Conservation (phyloP, 1,140 invertebrate genomes). For the Leptinotarsa defecta region DNA sequence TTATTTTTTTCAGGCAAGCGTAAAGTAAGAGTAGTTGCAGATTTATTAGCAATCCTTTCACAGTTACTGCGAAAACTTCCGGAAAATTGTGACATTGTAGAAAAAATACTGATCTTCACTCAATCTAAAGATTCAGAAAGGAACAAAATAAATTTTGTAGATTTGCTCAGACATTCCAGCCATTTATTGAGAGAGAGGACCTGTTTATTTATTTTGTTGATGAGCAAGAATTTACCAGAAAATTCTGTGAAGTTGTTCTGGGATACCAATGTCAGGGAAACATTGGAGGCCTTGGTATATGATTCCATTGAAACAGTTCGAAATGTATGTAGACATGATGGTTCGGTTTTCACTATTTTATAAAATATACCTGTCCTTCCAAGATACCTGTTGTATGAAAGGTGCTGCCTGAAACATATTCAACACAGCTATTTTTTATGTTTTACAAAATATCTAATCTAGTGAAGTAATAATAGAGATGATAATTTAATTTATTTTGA, state of each 20-base stretch:
- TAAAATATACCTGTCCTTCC: too few species aligned
- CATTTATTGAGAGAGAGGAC: slow-evolving; percentile 65
- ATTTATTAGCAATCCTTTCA: slow-evolving; percentile 73
- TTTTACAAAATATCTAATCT: too few species aligned
- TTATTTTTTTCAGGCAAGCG: slow-evolving; percentile 62
- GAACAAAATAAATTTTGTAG: slow-evolving; percentile 61
- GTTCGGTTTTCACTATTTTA: too few species aligned
- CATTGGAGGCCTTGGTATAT: slow-evolving; percentile 60
- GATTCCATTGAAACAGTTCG: slow-evolving; percentile 60
- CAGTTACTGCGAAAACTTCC: slow-evolving; percentile 75
- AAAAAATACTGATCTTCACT: slow-evolving; percentile 67
- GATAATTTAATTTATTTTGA: too few species aligned
- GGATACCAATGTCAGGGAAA: slow-evolving; percentile 60
- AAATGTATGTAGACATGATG: slow-evolving; percentile 55
- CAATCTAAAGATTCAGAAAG: slow-evolving; percentile 40
- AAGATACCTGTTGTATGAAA: too few species aligned
- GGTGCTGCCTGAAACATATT: too few species aligned
- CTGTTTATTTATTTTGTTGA: slow-evolving; percentile 69
- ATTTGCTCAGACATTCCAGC: slow-evolving; percentile 66
- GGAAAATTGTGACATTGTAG: slow-evolving; percentile 74
- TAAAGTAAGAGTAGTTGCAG: slow-evolving; percentile 64
- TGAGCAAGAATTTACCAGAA: slow-evolving; percentile 64
- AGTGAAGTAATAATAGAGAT: too few species aligned
- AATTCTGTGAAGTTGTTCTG: slow-evolving; percentile 69
- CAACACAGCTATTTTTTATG: too few species aligned